Conservation (phyloP, 2,888 invertebrate species). For the Tenthredo notha region DNA sequence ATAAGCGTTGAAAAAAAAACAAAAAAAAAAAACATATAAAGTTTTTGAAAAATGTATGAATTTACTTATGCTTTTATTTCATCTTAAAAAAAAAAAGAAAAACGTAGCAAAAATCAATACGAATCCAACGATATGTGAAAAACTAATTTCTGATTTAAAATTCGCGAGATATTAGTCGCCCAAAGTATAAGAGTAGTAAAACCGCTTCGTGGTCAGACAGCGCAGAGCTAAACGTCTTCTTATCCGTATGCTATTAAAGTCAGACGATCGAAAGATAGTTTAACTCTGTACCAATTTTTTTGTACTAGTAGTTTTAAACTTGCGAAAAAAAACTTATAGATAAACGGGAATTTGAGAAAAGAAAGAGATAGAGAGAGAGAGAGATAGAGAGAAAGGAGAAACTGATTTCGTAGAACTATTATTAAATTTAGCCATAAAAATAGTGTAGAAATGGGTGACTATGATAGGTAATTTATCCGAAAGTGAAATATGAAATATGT, state of each 20-base stretch:
- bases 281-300: no score
- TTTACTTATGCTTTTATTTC: neutral
- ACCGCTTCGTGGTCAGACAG: conserved; percentile 7
- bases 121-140: conserved; percentile 31
- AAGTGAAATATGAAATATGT: neutral
- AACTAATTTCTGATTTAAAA: neutral
- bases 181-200: neutral
- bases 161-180: neutral
- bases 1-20: neutral
- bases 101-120: neutral
- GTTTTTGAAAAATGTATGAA: no score
- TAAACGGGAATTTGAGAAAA: neutral
- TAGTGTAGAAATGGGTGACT: neutral
- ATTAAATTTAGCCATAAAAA: neutral
- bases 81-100: no score
- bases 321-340: neutral
- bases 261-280: no score
- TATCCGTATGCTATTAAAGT: neutral
- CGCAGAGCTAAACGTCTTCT: neutral
- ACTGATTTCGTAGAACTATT: neutral
- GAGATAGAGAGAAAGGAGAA: neutral
- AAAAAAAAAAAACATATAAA: neutral
- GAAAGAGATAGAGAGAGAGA: neutral
- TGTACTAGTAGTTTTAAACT: no score
- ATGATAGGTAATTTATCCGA: conserved; percentile 3